Evolutionary conservation across 1,140 invertebrate genomes (phyloP).

Genomic region (Lordiphosa mommai): DNA sequence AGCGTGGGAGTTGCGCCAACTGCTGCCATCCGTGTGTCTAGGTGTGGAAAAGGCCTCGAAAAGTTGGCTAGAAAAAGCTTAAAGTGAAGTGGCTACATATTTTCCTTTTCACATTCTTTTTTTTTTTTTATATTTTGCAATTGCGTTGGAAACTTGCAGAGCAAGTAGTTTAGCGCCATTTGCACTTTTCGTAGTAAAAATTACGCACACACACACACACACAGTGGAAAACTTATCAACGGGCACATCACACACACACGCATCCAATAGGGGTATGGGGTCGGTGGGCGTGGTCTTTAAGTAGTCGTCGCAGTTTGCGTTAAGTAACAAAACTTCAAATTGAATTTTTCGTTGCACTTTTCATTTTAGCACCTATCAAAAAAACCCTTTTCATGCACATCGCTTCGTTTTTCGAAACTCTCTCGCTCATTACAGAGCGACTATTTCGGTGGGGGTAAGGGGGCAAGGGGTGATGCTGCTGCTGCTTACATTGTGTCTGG

Average conservation of each 20-base stretch:
- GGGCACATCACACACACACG: constrained; percentile 53
- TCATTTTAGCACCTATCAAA: constrained; percentile 70
- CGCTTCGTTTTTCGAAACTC: constrained; percentile 40
- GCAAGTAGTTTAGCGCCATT: constrained; percentile 75
- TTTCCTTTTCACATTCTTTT: constrained; percentile 21
- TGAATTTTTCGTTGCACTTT: constrained; percentile 73
- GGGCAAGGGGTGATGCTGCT: neutral
- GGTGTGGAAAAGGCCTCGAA: constrained; percentile 41
- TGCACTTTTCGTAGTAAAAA: constrained; percentile 77
- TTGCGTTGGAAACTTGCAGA: constrained; percentile 71
- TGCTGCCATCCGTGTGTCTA: constrained; percentile 30
- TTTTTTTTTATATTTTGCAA: constrained; percentile 34
- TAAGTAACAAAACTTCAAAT: constrained; percentile 77
- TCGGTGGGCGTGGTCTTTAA: constrained; percentile 57
- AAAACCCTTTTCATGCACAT: constrained; percentile 46
- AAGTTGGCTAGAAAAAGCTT: constrained; percentile 46
- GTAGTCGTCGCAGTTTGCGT: constrained; percentile 71
- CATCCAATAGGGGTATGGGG: constrained; percentile 10
- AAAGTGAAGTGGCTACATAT: constrained; percentile 48
- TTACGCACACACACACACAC: constrained; percentile 39
- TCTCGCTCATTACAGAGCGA: constrained; percentile 40
- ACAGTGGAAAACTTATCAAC: constrained; percentile 54
- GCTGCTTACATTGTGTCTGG: constrained; percentile 40
- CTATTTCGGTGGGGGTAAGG: neutral
- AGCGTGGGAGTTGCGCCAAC: constrained; percentile 57